A percentile compares a stretch with the other conserved stretches of the same genome.
Evolutionary conservation across 2,888 invertebrate species (phyloP).

Genomic region (Chironomus riparius): DNA sequence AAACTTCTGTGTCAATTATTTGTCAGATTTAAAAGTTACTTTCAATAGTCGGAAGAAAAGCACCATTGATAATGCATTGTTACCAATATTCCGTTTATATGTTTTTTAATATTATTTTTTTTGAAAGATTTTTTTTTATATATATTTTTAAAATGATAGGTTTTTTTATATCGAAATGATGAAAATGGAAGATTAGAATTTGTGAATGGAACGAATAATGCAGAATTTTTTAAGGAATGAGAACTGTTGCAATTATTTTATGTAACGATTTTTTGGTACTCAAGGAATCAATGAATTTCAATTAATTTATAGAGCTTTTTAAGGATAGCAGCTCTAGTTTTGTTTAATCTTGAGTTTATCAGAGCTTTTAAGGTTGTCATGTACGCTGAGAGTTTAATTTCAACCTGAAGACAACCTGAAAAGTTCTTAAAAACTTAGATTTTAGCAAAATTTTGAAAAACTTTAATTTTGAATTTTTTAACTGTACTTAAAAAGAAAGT

Average conservation of each 20-base stretch:
- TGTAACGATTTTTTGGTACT: too few species aligned
- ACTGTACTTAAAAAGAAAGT: background rate
- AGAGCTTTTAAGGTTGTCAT: background rate
- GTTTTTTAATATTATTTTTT: background rate
- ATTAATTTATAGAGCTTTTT: background rate
- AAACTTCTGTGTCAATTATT: too few species aligned
- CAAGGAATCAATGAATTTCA: too few species aligned
- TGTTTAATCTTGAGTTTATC: background rate
- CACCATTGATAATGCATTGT: conserved; percentile 11
- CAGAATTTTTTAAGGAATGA: background rate
- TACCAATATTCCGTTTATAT: conserved; percentile 1
- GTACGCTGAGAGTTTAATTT: too few species aligned
- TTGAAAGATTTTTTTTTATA: too few species aligned
- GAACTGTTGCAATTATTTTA: background rate
- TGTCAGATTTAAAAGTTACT: conserved; percentile 10
- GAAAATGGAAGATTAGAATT: background rate
- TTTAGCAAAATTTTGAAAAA: too few species aligned
- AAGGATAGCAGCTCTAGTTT: background rate
- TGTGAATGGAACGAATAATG: background rate
- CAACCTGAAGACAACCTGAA: too few species aligned
- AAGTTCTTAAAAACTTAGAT: too few species aligned
- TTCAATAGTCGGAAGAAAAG: conserved; percentile 16
- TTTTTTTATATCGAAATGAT: background rate
- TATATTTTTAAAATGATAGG: background rate
- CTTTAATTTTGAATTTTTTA: too few species aligned